A percentile compares a stretch with the other conserved stretches of the same genome.
phyloP scores from a whole-genome alignment of 2,797 vertebrate species.

The Helarctos malayanus region DNA sequence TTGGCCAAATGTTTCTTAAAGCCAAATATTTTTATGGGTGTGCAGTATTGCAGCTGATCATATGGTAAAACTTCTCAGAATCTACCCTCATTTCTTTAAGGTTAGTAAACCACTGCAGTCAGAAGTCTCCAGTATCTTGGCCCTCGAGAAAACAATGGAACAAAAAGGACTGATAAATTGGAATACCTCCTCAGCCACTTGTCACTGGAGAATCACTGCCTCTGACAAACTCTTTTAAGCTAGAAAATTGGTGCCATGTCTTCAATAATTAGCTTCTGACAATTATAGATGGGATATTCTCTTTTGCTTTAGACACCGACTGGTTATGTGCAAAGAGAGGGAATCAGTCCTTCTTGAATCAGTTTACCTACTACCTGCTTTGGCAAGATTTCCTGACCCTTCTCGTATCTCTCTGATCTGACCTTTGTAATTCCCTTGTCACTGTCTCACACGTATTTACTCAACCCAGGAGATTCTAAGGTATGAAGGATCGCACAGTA shows the following conservation, averaged over 20 bases:
- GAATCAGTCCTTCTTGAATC: neutral
- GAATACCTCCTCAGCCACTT: neutral
- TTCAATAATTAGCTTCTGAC: neutral
- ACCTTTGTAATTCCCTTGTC: conserved; percentile 41
- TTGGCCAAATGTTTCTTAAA: neutral
- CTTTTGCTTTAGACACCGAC: neutral
- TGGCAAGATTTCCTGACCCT: neutral
- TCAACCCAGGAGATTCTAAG: neutral
- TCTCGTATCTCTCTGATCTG: neutral
- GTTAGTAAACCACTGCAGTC: neutral
- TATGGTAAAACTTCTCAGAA: neutral
- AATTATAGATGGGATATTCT: neutral
- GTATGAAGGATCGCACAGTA: neutral
- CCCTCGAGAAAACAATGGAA: neutral
- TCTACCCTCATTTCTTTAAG: rapidly evolving
- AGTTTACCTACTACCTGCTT: neutral
- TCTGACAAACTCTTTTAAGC: neutral
- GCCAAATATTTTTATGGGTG: neutral
- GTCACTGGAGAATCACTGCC: neutral
- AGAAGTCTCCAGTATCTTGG: neutral
- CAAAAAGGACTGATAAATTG: neutral
- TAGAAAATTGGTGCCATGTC: neutral
- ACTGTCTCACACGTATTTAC: neutral
- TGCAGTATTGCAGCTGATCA: neutral
- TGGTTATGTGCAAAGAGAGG: neutral